phyloP scores from a whole-genome alignment of 2,888 invertebrate species.

The Lagria hirta region DNA sequence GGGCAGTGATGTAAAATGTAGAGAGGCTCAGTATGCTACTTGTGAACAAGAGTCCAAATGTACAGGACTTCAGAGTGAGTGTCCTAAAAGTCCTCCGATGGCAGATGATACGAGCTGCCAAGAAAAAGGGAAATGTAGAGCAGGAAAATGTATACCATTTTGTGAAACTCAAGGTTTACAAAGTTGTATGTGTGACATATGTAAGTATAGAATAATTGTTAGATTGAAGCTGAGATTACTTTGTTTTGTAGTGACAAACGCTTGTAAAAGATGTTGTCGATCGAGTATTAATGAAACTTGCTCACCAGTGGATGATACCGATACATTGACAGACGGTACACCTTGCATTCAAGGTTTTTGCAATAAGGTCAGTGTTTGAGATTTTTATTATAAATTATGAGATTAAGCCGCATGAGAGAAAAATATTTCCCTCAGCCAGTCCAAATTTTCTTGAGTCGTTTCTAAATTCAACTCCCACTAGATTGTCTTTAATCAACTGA shows the following conservation, averaged over 20 bases:
- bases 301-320: constrained; percentile 84
- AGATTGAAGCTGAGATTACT: not conserved
- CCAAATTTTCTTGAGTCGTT: not conserved
- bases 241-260: constrained; percentile 74
- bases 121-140: constrained; percentile 86
- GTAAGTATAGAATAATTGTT: constrained; percentile 55
- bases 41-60: constrained; percentile 92
- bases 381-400: constrained; percentile 7
- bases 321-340: constrained; percentile 89
- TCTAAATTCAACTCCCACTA: not conserved
- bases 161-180: constrained; percentile 91
- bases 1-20: constrained; percentile 78
- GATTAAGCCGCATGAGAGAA: no score
- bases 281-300: constrained; percentile 90
- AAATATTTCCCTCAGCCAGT: no score
- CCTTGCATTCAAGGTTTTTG: constrained; percentile 97
- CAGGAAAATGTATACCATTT: constrained; percentile 91
- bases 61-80: constrained; percentile 78
- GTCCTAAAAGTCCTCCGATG: constrained; percentile 85
- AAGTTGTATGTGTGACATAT: constrained; percentile 96
- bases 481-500: not conserved
- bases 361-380: constrained; percentile 72
- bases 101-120: constrained; percentile 85
- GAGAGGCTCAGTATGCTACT: constrained; percentile 87
- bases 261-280: constrained; percentile 92